These are phyloP conservation scores for Alligator mississippiensis DNA, from an alignment of 2,113 vertebrate species.

Conservation along the genomic window DNA sequence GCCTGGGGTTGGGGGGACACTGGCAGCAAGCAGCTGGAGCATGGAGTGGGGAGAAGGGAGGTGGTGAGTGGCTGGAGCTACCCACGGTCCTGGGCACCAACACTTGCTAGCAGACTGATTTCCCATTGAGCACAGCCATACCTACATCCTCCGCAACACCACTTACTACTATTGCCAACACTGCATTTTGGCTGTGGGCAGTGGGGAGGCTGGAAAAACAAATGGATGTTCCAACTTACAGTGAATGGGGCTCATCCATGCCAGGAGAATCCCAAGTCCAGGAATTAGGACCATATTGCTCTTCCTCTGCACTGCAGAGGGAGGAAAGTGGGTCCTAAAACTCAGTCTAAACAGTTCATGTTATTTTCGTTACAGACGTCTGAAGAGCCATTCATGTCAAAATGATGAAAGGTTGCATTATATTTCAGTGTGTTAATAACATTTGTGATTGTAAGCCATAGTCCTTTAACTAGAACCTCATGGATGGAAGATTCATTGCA, in stretches of 20 bases:
- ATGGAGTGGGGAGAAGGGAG: not conserved
- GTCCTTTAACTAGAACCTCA: not conserved
- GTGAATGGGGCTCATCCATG: not conserved
- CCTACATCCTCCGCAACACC: rapidly evolving
- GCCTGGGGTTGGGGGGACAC: too few species aligned
- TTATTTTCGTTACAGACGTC: not conserved
- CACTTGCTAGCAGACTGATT: not conserved
- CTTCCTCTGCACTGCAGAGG: not conserved
- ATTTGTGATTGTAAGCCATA: not conserved
- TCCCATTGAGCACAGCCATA: not conserved
- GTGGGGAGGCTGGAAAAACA: not conserved
- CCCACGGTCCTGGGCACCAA: not conserved
- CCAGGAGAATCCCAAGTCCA: not conserved
- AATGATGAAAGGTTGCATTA: not conserved
- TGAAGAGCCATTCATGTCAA: not conserved
- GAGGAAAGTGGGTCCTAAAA: not conserved
- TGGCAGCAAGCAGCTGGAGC: too few species aligned
- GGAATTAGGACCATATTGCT: not conserved
- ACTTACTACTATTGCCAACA: not conserved
- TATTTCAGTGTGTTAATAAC: not conserved
- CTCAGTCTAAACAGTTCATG: not conserved
- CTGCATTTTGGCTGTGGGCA: not conserved
- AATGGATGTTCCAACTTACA: not conserved
- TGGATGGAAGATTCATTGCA: not conserved
- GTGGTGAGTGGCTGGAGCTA: not conserved